phyloP scores from a whole-genome alignment of 2,888 invertebrate species.

The Lypha dubia region DNA sequence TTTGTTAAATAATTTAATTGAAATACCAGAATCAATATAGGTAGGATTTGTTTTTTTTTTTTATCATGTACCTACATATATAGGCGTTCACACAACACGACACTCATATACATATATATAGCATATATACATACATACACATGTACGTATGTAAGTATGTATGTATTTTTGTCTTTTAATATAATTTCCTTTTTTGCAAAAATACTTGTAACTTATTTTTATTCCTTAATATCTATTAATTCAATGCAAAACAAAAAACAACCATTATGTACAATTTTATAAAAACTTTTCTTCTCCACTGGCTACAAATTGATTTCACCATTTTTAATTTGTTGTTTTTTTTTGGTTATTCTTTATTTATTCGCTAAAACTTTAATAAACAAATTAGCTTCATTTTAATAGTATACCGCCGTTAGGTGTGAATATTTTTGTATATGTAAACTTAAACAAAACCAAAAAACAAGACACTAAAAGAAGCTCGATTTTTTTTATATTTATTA shows the following conservation, averaged over 20 bases:
- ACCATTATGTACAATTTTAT: not conserved
- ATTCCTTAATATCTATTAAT: not conserved
- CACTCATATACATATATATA: conserved; percentile 4
- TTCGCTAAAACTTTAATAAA: conserved; percentile 11
- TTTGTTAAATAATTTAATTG: conserved; percentile 14
- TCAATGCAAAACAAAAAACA: not conserved
- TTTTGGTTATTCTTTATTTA: not conserved
- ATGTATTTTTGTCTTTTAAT: not conserved
- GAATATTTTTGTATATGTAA: conserved; percentile 24
- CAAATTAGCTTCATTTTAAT: not conserved
- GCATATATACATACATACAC: not conserved
- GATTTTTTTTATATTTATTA: conserved; percentile 32
- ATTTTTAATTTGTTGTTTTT: not conserved
- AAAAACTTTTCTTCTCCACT: not conserved
- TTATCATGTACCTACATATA: too few species aligned
- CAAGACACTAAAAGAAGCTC: conserved; percentile 24
- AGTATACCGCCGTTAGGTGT: not conserved
- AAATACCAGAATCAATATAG: not conserved
- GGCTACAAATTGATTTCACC: not conserved
- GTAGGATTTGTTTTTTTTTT: not conserved
- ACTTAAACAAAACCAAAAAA: conserved; percentile 34
- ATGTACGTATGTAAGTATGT: not conserved
- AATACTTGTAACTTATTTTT: not conserved
- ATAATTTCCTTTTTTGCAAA: not conserved
- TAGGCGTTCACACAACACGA: not conserved